Conservation (phyloP, 2,888 invertebrate species). For the Trichopoda pennipes region DNA sequence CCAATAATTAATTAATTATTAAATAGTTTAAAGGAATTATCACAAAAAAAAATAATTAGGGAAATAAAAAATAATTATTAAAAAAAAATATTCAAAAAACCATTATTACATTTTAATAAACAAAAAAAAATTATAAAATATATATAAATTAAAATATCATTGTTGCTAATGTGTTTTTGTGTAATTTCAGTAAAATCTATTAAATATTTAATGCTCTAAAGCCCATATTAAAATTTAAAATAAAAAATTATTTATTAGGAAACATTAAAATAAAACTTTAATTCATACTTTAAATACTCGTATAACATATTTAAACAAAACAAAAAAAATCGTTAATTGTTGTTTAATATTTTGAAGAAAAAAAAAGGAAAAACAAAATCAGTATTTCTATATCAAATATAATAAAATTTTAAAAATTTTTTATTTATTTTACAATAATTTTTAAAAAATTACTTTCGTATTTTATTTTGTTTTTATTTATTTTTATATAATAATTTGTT, state of each 20-base stretch:
- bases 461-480: too few relatives aligned
- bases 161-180: constrained; percentile 75
- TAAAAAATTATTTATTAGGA: constrained; percentile 23
- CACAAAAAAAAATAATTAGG: constrained; percentile 59
- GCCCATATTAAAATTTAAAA: constrained; percentile 11
- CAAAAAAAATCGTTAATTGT: constrained; percentile 50
- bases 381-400: constrained; percentile 42
- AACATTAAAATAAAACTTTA: not conserved
- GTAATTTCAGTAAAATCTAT: constrained; percentile 68
- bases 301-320: constrained; percentile 20
- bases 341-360: constrained; percentile 35
- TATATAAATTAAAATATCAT: constrained; percentile 52
- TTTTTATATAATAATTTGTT: too few relatives aligned
- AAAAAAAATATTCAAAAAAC: constrained; percentile 49
- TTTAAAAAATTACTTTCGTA: too few relatives aligned
- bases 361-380: constrained; percentile 8
- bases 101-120: constrained; percentile 48
- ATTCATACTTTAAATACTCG: constrained; percentile 10
- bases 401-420: too few relatives aligned
- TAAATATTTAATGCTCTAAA: constrained; percentile 33
- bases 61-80: constrained; percentile 54
- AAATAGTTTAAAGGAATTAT: not conserved
- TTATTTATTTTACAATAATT: too few relatives aligned
- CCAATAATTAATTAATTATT: not conserved
- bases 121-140: constrained; percentile 23